Evolutionary conservation across 2,113 vertebrate genomes (phyloP), one percentile per base, ranked within the genome.

Genomic region (Aythya baeri): DNA sequence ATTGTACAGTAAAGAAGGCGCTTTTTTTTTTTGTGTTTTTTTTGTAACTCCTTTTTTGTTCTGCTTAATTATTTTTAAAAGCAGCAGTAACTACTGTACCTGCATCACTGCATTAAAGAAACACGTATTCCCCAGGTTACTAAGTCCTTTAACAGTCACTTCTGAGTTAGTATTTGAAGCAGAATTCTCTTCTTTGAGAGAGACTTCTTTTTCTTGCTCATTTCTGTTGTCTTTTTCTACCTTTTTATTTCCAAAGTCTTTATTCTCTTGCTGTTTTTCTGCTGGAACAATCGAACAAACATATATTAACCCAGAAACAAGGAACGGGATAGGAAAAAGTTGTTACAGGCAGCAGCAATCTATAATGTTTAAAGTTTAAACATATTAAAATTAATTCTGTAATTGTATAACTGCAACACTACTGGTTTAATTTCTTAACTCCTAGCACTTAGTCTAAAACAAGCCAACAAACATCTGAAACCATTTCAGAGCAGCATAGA

Each of bases 81-180:
- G 34, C 16, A 93, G 32, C n/a, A 93, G 4, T 74, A 90, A 90
- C 16, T 66, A 63, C 15, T 6, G 6, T 95, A 99, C 99, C 99
- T 99, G 99, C 97, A 99, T 97, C 83, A 99, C 99, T 9, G 99
- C 98, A 78, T 99, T 99, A 90, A 99, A 99, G 97, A 99, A 99
- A 88, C 99, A 99, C 0, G 99, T 99, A 94, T 99, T 99, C 66
- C 99, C 99, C 97, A 99, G 96, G 95, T 99, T 99, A 97, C 99
- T 99, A 76, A 99, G 98, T 54, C 99, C 99, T 93, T 98, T 99
- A 52, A 99, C 99, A 23, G 97, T 94, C 70, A 99, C 86, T 25
- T 97, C 96, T 3, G 46, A 84, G 72, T 61, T 76, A 31, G 73
- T 73, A 88, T 94, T 95, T 81, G 89, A 93, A 65, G 92, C 52